Percentiles rank a stretch among this genome's conserved stretches.
These are phyloP conservation scores for Lepidocolaptes lacrymiger DNA, from an alignment of 2,797 vertebrate species.

Conservation along the genomic window DNA sequence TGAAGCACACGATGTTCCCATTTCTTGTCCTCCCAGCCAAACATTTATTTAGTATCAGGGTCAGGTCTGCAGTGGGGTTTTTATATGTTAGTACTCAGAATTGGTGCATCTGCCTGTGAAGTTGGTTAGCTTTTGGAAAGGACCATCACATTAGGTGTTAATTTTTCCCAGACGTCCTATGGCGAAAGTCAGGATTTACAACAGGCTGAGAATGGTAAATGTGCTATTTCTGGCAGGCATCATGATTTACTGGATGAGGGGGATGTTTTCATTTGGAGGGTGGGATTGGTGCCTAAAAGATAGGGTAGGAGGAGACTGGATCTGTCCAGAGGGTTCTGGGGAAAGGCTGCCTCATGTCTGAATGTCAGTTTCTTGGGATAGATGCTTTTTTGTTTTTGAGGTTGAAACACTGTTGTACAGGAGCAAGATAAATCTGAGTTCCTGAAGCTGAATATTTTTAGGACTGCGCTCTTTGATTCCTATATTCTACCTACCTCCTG, in stretches of 20 bases:
- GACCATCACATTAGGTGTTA: constrained; percentile 50
- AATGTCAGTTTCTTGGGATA: background rate
- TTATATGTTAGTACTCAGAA: constrained; percentile 56
- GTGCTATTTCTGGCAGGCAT: constrained; percentile 43
- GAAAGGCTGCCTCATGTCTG: background rate
- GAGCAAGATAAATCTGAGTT: background rate
- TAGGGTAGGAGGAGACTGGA: constrained; percentile 26
- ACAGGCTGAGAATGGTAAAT: constrained; percentile 68
- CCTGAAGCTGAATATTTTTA: background rate
- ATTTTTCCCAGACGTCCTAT: constrained; percentile 60
- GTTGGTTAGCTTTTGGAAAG: constrained; percentile 56
- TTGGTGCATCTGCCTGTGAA: constrained; percentile 36
- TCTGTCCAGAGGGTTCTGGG: background rate
- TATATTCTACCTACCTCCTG: background rate
- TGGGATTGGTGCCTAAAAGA: constrained; percentile 1
- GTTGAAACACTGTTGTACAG: background rate
- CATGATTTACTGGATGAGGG: constrained; percentile 28
- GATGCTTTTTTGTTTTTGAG: background rate
- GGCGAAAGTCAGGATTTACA: constrained; percentile 70
- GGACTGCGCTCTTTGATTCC: background rate
- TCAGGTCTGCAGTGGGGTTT: constrained; percentile 57
- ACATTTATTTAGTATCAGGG: constrained; percentile 70
- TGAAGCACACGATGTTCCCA: constrained; percentile 62
- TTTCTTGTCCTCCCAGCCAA: constrained; percentile 64
- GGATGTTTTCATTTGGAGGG: constrained; percentile 11